Evolutionary conservation across 2,797 vertebrate species (phyloP).

Genomic region (Sebastes flavidus): DNA sequence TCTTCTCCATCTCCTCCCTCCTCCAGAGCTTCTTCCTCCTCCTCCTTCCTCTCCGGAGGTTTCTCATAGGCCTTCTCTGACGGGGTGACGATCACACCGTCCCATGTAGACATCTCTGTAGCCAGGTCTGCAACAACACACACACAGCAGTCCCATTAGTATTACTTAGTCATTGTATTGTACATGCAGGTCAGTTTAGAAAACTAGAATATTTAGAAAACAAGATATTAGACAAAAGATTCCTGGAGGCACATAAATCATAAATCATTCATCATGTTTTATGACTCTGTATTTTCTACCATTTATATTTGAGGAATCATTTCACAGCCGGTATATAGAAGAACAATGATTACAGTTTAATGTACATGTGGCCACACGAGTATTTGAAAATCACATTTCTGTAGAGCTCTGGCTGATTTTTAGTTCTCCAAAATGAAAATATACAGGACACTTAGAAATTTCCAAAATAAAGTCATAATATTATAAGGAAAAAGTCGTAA

Average conservation of each 20-base stretch:
- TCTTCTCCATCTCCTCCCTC: slow-evolving; percentile 92
- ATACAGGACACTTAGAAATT: too few relatives aligned
- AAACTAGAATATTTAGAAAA: neutral
- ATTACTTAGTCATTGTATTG: neutral
- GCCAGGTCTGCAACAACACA: slow-evolving; percentile 84
- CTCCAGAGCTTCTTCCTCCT: slow-evolving; percentile 92
- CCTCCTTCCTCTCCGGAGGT: slow-evolving; percentile 95
- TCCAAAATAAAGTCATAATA: too few relatives aligned
- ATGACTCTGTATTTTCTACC: neutral
- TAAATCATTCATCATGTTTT: neutral
- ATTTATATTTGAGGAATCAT: neutral
- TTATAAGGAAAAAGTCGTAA: too few relatives aligned
- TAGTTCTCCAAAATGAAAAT: neutral
- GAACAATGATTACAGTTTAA: neutral
- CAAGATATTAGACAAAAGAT: neutral
- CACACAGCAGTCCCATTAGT: neutral
- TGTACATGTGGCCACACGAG: neutral
- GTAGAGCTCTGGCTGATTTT: neutral
- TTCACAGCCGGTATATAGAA: neutral
- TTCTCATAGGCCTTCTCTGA: slow-evolving; percentile 98
- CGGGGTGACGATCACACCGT: slow-evolving; percentile 95
- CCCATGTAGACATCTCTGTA: slow-evolving; percentile 97
- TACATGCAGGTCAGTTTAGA: neutral
- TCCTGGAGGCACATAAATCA: neutral
- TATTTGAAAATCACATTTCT: neutral